These are phyloP conservation scores for Lerista edwardsae DNA, from an alignment of 2,797 vertebrate species.

Conservation along the genomic window DNA sequence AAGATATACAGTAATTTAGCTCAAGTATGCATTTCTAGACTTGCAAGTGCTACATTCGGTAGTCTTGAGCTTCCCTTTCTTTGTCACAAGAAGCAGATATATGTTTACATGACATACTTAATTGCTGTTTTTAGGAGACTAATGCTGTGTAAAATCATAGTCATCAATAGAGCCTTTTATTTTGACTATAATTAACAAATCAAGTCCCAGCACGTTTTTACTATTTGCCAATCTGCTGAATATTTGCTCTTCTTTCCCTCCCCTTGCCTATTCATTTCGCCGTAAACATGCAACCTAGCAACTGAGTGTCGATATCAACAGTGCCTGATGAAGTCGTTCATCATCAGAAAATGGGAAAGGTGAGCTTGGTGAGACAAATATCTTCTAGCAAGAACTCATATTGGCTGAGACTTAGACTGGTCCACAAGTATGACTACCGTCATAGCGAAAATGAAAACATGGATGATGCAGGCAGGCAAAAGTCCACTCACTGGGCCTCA, in stretches of 20 bases:
- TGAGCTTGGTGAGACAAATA: slow-evolving; percentile 50
- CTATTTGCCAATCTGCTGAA: slow-evolving; percentile 85
- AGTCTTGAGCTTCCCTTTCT: slow-evolving; percentile 60
- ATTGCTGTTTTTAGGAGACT: slow-evolving; percentile 67
- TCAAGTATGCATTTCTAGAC: slow-evolving; percentile 67
- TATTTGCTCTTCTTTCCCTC: slow-evolving; percentile 78
- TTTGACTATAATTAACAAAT: slow-evolving; percentile 76
- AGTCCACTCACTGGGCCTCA: slow-evolving; percentile 65
- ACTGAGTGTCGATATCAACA: slow-evolving; percentile 85
- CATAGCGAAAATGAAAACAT: slow-evolving; percentile 78
- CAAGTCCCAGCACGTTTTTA: slow-evolving; percentile 82
- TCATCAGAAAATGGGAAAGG: slow-evolving; percentile 76
- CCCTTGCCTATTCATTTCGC: slow-evolving; percentile 77
- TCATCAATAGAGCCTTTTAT: slow-evolving; percentile 77
- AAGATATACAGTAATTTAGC: slow-evolving; percentile 66
- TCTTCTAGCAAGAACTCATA: slow-evolving; percentile 60
- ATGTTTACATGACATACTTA: slow-evolving; percentile 69
- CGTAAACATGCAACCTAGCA: slow-evolving; percentile 83
- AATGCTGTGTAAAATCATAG: slow-evolving; percentile 75
- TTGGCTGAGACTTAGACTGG: slow-evolving; percentile 67
- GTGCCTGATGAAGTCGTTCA: slow-evolving; percentile 83
- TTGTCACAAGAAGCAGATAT: slow-evolving; percentile 57
- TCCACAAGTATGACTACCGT: slow-evolving; percentile 55
- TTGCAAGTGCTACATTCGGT: slow-evolving; percentile 61
- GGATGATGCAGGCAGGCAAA: slow-evolving; percentile 73